These are phyloP conservation scores for Tenthredo scrophulariae DNA, from an alignment of 2,888 invertebrate genomes.

Conservation along the genomic window DNA sequence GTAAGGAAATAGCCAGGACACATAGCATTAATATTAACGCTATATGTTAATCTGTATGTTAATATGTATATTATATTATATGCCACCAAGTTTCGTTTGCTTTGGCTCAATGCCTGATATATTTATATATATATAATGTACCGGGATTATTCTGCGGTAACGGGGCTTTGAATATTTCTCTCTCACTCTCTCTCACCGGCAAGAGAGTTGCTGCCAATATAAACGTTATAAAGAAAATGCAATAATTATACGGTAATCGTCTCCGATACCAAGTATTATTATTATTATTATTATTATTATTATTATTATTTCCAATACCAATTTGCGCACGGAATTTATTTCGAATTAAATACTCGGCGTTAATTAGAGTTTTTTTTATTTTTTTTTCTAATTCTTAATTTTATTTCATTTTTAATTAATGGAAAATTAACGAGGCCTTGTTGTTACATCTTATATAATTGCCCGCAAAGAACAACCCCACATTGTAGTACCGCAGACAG, in stretches of 20 bases:
- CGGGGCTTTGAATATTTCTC: no score
- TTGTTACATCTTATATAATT: no score
- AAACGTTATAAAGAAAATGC: background rate
- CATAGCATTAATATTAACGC: slow-evolving; percentile 63
- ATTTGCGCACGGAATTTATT: background rate
- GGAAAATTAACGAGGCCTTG: no score
- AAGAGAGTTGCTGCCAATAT: background rate
- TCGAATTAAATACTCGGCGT: no score
- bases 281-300: background rate
- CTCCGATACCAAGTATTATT: background rate
- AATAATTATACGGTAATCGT: background rate
- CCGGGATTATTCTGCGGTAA: no score
- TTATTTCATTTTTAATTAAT: no score
- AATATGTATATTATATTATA: slow-evolving; percentile 53
- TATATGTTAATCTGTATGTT: slow-evolving; percentile 64
- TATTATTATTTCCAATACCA: background rate
- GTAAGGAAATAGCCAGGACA: no score
- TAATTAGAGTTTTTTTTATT: no score
- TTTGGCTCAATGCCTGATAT: background rate
- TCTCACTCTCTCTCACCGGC: no score
- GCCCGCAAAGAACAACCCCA: no score
- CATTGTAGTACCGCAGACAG: no score
- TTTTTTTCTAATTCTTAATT: no score
- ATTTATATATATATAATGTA: background rate
- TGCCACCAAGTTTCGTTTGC: background rate